Conservation (phyloP, 2,888 invertebrate species). For the Netelia fuscicornis region DNA sequence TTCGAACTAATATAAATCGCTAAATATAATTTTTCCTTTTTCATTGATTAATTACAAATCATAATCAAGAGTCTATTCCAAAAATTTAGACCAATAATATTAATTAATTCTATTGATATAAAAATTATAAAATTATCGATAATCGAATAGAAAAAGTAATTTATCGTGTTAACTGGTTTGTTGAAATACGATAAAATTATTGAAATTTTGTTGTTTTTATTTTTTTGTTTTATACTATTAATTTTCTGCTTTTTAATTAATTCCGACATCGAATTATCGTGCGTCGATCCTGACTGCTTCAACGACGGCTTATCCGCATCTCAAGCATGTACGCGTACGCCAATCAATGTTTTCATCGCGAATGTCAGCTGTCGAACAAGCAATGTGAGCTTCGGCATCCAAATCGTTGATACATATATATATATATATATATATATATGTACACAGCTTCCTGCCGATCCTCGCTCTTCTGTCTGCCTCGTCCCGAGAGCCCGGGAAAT, state of each 20-base stretch:
- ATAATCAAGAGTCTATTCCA: no score
- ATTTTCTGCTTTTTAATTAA: background rate
- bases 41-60: no score
- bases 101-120: no score
- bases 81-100: no score
- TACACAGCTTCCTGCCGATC: slow-evolving; percentile 29
- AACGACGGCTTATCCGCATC: slow-evolving; percentile 1
- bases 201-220: background rate
- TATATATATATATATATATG: background rate
- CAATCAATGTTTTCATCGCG: slow-evolving; percentile 58
- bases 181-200: no score
- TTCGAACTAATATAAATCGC: no score
- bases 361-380: slow-evolving; percentile 62
- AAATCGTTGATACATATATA: slow-evolving; percentile 39
- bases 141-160: no score
- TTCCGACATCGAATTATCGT: slow-evolving; percentile 34
- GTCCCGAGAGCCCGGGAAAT: slow-evolving; percentile 18
- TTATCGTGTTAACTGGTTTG: no score
- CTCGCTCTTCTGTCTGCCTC: slow-evolving; percentile 10
- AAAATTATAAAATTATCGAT: no score
- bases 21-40: no score
- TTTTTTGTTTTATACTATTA: background rate
- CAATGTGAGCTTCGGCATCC: slow-evolving; percentile 18
- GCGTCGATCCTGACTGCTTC: background rate
- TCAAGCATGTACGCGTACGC: slow-evolving; percentile 2